Evolutionary conservation across 2,888 invertebrate species (phyloP), one percentile per base, ranked within the genome.

Genomic region (Erebia aethiops): DNA sequence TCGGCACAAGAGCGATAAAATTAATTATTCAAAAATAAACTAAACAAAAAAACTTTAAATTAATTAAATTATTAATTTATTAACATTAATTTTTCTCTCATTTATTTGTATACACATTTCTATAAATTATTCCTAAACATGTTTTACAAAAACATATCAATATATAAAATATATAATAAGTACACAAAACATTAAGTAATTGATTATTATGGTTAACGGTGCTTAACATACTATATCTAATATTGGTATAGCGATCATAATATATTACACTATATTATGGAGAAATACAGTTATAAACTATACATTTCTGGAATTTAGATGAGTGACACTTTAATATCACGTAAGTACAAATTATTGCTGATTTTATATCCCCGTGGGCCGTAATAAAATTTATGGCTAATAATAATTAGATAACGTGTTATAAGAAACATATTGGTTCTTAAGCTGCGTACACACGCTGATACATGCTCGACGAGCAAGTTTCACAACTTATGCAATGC

Each of bases 331-430:
- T 62, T 62, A 56, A 46, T 64, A 18, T 52, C 43, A 26, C 21
- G 14, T 67, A 63, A 51, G 26, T 56, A 66, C 18, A 64, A 67
- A 54, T 70, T 62, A 72, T 67, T 66, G 49, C 35, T 70, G 57
- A 64, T 64, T 58, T 58, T 66, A 66, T 43, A n/a, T 57, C 16
- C 18, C 56, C n/a, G 56, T 61, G 21, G 18, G 49, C 62, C 13
- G 13, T 49, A 66, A 64, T 49, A 60, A 51, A 58, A 21, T 64
- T 65, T 64, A 69, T 69, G 56, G 35, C 69, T 64, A 58, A 51
- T 69, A 56, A n/a, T 69, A 58, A 51, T 69, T 62, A n/a, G 52
- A 49, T 65, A 58, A 58, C 58, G 60, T 21, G 41, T 58, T 51
- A 52, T 70, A 64, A 46, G 64, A 60, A 70, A 65, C 11, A 41